Conservation (phyloP, 2,888 invertebrate species). For the Nephrotoma guestfalica region DNA sequence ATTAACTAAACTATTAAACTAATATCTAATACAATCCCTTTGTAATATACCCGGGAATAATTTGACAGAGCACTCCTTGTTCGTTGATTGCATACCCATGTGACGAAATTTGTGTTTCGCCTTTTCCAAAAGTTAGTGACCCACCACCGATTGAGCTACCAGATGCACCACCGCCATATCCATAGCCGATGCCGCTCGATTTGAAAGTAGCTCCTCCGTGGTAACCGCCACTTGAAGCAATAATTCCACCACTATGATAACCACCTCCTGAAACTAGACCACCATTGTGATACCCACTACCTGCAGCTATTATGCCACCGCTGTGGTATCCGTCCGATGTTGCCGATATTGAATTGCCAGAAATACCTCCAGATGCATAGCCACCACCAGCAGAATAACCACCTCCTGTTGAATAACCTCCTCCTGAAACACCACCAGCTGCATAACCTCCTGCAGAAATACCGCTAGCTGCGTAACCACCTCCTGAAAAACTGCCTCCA, state of each 20-base stretch:
- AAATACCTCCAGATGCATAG: not conserved
- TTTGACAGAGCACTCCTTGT: not conserved
- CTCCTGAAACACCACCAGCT: constrained; percentile 17
- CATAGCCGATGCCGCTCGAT: not conserved
- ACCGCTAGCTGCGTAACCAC: constrained; percentile 12
- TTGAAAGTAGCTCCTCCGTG: not conserved
- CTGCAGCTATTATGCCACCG: not conserved
- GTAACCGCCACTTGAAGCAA: not conserved
- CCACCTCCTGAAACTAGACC: not conserved
- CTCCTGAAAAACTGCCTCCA: constrained; percentile 9
- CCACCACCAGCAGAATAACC: not conserved
- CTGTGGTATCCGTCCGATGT: not conserved
- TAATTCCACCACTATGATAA: not conserved
- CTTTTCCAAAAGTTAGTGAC: not conserved
- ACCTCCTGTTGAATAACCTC: not conserved
- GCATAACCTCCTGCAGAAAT: constrained; percentile 8
- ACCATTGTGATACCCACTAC: not conserved
- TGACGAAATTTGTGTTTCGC: not conserved
- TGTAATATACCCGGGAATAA: not conserved
- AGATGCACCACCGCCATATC: not conserved
- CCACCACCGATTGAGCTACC: not conserved
- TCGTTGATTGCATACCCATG: not conserved
- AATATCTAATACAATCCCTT: not conserved
- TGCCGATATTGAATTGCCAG: constrained; percentile 11
- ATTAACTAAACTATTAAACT: not conserved